A percentile compares a stretch with the other conserved stretches of the same genome.
Evolutionary conservation across 2,797 vertebrate species (phyloP).

Genomic region (Acipenser transmontanus): DNA sequence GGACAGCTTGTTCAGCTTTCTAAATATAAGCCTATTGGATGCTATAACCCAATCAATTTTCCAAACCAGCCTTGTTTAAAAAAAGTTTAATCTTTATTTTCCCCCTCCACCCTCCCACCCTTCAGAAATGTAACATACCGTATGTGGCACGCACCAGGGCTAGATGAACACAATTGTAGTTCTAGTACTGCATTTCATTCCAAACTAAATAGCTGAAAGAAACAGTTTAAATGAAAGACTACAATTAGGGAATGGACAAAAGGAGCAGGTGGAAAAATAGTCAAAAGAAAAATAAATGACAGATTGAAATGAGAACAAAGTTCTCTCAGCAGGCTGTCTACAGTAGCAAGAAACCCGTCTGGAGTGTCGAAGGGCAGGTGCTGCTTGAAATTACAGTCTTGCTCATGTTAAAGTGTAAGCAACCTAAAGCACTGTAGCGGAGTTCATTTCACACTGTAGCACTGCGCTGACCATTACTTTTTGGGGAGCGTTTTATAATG

Average conservation of each 20-base stretch:
- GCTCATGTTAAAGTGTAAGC: not conserved
- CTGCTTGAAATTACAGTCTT: conserved; percentile 20
- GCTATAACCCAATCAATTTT: too few relatives aligned
- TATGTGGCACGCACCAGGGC: not conserved
- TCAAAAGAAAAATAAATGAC: conserved; percentile 16
- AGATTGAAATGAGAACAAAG: conserved; percentile 17
- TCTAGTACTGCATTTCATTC: conserved; percentile 8
- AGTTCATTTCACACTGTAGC: too few relatives aligned
- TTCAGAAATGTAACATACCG: not conserved
- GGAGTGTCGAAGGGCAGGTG: conserved; percentile 15
- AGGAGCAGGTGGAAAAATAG: not conserved
- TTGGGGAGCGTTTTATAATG: too few relatives aligned
- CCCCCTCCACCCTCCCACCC: too few relatives aligned
- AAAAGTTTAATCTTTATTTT: too few relatives aligned
- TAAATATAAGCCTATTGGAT: too few relatives aligned
- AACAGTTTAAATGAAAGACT: conserved; percentile 17
- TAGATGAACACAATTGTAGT: conserved; percentile 2
- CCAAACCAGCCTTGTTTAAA: too few relatives aligned
- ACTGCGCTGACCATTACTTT: too few relatives aligned
- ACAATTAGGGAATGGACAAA: conserved; percentile 17
- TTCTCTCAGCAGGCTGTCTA: conserved; percentile 13
- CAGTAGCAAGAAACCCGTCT: conserved; percentile 8
- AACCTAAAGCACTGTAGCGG: conserved; percentile 12
- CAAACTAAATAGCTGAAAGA: conserved; percentile 9
- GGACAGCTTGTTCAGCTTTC: too few relatives aligned